Evolutionary conservation across 2,113 vertebrate species (phyloP).

Genomic region (Promerops cafer): DNA sequence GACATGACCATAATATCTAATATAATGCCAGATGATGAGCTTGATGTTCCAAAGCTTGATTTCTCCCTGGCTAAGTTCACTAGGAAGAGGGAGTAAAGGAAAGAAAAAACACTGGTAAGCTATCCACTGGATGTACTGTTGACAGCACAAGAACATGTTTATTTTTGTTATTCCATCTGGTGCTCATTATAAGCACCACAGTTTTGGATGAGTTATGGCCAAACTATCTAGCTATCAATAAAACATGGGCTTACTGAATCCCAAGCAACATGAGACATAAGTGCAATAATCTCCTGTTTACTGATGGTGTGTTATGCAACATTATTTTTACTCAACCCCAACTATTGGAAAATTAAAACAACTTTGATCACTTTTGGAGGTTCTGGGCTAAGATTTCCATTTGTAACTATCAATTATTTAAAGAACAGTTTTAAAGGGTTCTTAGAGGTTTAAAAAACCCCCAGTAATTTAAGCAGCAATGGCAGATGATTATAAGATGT

Average conservation of each 20-base stretch:
- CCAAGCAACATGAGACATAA: not conserved
- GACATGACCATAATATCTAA: not conserved
- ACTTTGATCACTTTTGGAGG: constrained; percentile 73
- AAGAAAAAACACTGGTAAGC: not conserved
- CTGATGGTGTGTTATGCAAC: constrained; percentile 21
- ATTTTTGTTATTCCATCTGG: constrained; percentile 48
- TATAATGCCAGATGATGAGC: not conserved
- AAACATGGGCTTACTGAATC: constrained; percentile 19
- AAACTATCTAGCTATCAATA: not conserved
- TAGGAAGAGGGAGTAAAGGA: not conserved
- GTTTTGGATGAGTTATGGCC: not conserved
- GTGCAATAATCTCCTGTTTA: constrained; percentile 34
- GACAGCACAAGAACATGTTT: constrained; percentile 14
- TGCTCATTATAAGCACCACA: constrained; percentile 11
- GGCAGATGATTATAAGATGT: constrained; percentile 58
- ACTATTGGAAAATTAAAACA: constrained; percentile 68
- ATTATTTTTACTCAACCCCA: constrained; percentile 60
- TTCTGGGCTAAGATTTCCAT: constrained; percentile 69
- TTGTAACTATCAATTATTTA: constrained; percentile 80
- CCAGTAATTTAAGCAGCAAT: constrained; percentile 66
- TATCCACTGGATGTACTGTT: not conserved
- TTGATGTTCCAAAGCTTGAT: not conserved
- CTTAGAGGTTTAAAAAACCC: constrained; percentile 53
- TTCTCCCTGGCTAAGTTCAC: not conserved
- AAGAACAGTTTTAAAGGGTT: constrained; percentile 70